Evolutionary conservation across 1,140 invertebrate genomes (phyloP).

Genomic region (Diachasmimorpha longicaudata): DNA sequence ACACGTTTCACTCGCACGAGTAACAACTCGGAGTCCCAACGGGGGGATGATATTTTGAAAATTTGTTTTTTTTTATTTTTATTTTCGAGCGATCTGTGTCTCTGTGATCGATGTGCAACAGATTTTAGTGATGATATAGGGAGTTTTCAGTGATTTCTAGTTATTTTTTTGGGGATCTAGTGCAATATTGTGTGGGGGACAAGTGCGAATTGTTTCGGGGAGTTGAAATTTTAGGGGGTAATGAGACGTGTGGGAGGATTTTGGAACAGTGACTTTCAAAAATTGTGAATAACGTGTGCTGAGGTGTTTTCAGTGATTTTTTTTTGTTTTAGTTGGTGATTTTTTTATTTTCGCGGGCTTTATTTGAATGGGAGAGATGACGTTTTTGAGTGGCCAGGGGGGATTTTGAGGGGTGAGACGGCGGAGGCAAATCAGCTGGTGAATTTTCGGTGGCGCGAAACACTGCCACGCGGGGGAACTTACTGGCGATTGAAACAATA

Average conservation of each 20-base stretch:
- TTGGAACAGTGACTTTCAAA: neutral
- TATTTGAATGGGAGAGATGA: neutral
- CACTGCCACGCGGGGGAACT: neutral
- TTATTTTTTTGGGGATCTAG: neutral
- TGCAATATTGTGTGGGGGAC: neutral
- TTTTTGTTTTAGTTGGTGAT: neutral
- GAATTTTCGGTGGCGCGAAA: neutral
- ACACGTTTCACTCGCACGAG: constrained; percentile 8
- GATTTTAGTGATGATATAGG: neutral
- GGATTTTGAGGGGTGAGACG: neutral
- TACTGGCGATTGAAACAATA: neutral
- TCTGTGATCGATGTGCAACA: neutral
- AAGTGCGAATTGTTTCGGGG: neutral
- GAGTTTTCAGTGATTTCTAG: neutral
- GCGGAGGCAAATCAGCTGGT: neutral
- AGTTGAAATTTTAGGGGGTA: neutral
- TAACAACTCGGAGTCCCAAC: neutral
- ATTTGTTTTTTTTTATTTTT: neutral
- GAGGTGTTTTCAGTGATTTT: neutral
- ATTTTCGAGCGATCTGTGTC: neutral
- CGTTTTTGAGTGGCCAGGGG: neutral
- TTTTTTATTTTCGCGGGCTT: neutral
- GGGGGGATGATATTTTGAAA: neutral
- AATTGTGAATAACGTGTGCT: neutral
- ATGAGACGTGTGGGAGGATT: neutral